A percentile compares a stretch with the other conserved stretches of the same genome.
These are phyloP conservation scores for Diabrotica virgifera DNA, from an alignment of 1,140 invertebrate species.

Conservation along the genomic window DNA sequence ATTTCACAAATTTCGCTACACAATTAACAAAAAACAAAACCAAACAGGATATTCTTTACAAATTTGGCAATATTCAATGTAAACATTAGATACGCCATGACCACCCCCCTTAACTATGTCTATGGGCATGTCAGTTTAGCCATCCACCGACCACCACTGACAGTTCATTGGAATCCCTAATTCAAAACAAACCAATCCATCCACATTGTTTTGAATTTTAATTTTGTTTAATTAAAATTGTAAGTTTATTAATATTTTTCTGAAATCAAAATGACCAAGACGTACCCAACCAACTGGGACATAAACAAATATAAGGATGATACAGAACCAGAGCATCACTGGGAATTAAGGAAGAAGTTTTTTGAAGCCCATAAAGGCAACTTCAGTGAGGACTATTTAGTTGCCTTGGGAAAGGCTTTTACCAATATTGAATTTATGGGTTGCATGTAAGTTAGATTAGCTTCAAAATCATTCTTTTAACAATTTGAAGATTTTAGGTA, in stretches of 20 bases:
- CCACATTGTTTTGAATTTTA: background rate
- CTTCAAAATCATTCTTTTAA: background rate
- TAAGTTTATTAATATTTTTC: background rate
- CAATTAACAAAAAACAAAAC: too few relatives aligned
- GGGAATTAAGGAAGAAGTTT: slow-evolving; percentile 73
- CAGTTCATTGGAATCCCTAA: too few relatives aligned
- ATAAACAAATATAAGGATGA: slow-evolving; percentile 63
- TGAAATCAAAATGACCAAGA: slow-evolving; percentile 36
- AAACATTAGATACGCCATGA: too few relatives aligned
- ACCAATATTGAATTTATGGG: slow-evolving; percentile 80
- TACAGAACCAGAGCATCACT: slow-evolving; percentile 78
- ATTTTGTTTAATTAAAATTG: background rate
- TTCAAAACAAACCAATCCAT: background rate
- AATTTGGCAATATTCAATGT: too few relatives aligned
- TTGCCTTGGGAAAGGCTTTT: slow-evolving; percentile 78
- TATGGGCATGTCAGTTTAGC: too few relatives aligned
- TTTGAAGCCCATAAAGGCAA: slow-evolving; percentile 67
- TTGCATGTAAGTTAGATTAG: slow-evolving; percentile 60
- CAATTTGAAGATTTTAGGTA: slow-evolving; percentile 45
- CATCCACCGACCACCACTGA: too few relatives aligned
- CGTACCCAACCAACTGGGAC: slow-evolving; percentile 52
- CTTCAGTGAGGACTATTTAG: slow-evolving; percentile 68
- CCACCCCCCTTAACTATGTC: too few relatives aligned
- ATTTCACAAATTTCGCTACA: too few relatives aligned
- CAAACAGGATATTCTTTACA: too few relatives aligned